Conservation (phyloP, 1,140 invertebrate species). For the Hyles vespertilio region DNA sequence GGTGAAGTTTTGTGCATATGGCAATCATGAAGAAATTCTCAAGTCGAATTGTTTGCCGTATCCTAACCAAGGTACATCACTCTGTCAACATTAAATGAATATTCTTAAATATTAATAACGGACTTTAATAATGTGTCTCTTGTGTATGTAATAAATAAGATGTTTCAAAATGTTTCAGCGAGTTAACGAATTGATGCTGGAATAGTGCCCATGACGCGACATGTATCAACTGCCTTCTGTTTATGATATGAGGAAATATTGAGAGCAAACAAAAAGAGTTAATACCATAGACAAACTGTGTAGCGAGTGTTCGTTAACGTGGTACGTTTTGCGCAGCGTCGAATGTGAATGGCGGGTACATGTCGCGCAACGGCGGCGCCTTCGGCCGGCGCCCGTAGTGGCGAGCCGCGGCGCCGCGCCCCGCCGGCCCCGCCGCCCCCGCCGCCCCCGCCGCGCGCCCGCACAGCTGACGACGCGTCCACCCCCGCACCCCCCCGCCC, state of each 20-base stretch:
- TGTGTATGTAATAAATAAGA: too few relatives aligned
- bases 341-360: conserved; percentile 22
- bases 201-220: background rate
- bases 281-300: too few relatives aligned
- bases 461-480: conserved; percentile 20
- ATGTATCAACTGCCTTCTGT: too few relatives aligned
- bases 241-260: too few relatives aligned
- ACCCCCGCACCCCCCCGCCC: conserved; percentile 9
- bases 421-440: conserved; percentile 22
- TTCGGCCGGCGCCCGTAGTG: conserved; percentile 50
- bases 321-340: background rate
- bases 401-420: conserved; percentile 34
- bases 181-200: too few relatives aligned
- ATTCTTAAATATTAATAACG: too few relatives aligned
- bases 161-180: too few relatives aligned
- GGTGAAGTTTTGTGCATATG: conserved; percentile 90
- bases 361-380: conserved; percentile 29
- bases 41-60: conserved; percentile 85
- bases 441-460: conserved; percentile 11
- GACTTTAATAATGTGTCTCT: too few relatives aligned
- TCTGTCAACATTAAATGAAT: too few relatives aligned
- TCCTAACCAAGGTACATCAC: conserved; percentile 52
- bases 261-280: too few relatives aligned
- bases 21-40: conserved; percentile 92
- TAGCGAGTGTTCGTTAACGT: too few relatives aligned